Base-by-base conservation (phyloP, 2,888 invertebrate genomes). In the Tipula vernalis region DNA sequence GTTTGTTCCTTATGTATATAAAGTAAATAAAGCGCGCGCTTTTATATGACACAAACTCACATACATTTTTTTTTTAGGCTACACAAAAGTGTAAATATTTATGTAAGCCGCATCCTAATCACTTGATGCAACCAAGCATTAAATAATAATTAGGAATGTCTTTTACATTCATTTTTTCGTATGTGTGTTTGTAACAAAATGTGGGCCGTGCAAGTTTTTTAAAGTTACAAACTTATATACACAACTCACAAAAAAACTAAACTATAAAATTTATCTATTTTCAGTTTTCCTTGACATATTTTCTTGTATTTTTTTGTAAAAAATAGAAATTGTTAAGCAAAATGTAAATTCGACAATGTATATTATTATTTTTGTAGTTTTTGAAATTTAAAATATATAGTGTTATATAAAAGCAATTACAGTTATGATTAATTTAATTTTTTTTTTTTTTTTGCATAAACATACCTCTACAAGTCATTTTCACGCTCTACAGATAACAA, bases 261-360 rank as follows among this genome's bases (percentile, higher is more conserved):
- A 71, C 71, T 18, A 57, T 57, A 57, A 57, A 57, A 71, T 71
- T 71, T 71, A 71, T 71, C 71, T 71, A 71, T 71, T 71, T 71
- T 71, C 71, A 71, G 71, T 71, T 71, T 71, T 71, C 71, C 71
- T 71, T 71, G 71, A 71, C 71, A 71, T 71, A 71, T 71, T 71
- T 71, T 71, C 71, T 71, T 71, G 71, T 71, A 71, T 10, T 71
- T 71, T 28, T 71, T 71, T 39, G 0, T 44, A 44, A 51, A 51
- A 51, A 28, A 71, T 71, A 71, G 71, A 71, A 71, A 71, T 71
- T 71, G 71, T 71, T 71, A 71, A 71, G 28, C 71, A 71, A 71
- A 71, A 57, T 57, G 57, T 57, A 57, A 47, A 51, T 51, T n/a
- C 51, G n/a, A 51, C 51, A 51, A 51, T n/a, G 51, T 51, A 15